Conservation (phyloP, 1,140 invertebrate species). For the Plectrocnemia conspersa region DNA sequence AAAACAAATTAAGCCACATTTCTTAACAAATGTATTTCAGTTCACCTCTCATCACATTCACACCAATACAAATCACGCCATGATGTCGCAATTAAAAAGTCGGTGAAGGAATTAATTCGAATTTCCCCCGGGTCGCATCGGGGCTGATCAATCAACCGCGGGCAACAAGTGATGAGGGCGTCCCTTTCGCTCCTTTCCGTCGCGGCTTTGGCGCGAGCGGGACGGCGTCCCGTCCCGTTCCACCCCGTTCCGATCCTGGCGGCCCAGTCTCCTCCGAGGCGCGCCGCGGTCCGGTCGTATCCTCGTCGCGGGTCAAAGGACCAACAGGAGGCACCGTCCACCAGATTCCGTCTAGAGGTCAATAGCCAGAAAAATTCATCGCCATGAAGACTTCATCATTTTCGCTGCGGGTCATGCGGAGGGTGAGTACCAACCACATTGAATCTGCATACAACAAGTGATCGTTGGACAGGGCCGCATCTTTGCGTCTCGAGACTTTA, state of each 20-base stretch:
- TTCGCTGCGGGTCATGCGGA: constrained; percentile 69
- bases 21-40: too few species aligned
- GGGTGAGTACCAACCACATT: too few species aligned
- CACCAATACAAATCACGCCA: too few species aligned
- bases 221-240: not conserved
- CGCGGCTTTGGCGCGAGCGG: not conserved
- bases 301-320: not conserved
- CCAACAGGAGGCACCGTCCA: not conserved
- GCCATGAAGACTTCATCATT: constrained; percentile 71
- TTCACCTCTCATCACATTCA: too few species aligned
- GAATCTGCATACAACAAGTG: too few species aligned
- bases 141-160: constrained; percentile 14
- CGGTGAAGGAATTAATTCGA: constrained; percentile 7
- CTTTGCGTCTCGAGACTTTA: too few species aligned
- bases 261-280: constrained; percentile 21
- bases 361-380: constrained; percentile 12
- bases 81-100: constrained; percentile 4
- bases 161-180: constrained; percentile 16
- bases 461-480: too few species aligned
- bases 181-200: not conserved
- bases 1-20: too few species aligned
- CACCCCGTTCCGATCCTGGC: constrained; percentile 11
- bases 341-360: not conserved
- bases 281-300: constrained; percentile 9
- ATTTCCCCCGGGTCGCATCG: constrained; percentile 7